phyloP scores from a whole-genome alignment of 2,888 invertebrate genomes.

The Drosophila paracracens region DNA sequence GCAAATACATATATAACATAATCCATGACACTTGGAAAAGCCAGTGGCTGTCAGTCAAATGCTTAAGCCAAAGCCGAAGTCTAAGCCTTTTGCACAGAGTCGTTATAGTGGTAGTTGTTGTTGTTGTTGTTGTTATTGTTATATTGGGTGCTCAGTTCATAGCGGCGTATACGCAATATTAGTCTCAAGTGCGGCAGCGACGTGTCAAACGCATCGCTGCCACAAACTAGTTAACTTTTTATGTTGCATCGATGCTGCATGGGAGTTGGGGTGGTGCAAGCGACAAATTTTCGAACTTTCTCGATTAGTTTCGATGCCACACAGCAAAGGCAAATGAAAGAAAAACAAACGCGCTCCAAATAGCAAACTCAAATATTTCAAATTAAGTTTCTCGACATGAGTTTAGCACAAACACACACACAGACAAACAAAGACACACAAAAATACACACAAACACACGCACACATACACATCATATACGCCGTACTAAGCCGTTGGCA shows the following conservation, averaged over 20 bases:
- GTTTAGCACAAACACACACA: conserved; percentile 61
- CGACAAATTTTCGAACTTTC: conserved; percentile 80
- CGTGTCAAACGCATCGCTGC: conserved; percentile 52
- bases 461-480: conserved; percentile 37
- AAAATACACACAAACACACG: conserved; percentile 21
- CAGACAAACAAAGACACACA: conserved; percentile 3
- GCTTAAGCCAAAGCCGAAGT: conserved; percentile 45
- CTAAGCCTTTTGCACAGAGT: conserved; percentile 30
- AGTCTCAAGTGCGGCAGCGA: conserved; percentile 37
- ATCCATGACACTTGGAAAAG: conserved; percentile 74
- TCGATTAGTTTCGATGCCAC: conserved; percentile 76
- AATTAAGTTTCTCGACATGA: conserved; percentile 80
- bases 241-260: conserved; percentile 57
- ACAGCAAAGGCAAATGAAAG: conserved; percentile 57
- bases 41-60: conserved; percentile 46
- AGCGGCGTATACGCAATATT: conserved; percentile 67
- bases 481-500: conserved; percentile 55
- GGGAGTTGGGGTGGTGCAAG: conserved; percentile 7
- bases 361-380: conserved; percentile 80
- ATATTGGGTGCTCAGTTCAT: conserved; percentile 36
- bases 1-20: conserved; percentile 76
- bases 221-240: conserved; percentile 66
- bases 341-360: conserved; percentile 70
- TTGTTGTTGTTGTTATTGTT: conserved; percentile 15
- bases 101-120: not conserved